A percentile compares a stretch with the other conserved stretches of the same genome.
Conservation (phyloP, 1,140 invertebrate species). For the Triops cancriformis region DNA sequence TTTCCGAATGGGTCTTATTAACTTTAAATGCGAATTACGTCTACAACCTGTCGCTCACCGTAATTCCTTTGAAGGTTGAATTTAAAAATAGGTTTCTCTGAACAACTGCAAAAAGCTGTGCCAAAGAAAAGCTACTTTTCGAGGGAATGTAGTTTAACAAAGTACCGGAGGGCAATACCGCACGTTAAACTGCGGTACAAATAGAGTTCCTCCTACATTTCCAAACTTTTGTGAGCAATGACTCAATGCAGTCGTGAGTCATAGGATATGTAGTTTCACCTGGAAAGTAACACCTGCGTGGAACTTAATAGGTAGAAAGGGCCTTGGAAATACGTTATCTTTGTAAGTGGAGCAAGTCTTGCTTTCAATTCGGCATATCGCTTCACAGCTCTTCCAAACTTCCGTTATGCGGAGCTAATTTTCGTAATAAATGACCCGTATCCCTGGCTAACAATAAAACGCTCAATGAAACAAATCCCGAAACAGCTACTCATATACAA, state of each 20-base stretch:
- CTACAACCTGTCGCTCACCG: too few species aligned
- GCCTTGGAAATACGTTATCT: background rate
- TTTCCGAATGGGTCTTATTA: background rate
- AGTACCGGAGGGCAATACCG: too few species aligned
- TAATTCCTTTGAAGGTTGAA: too few species aligned
- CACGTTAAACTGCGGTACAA: too few species aligned
- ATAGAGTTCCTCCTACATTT: background rate
- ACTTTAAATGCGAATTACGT: background rate
- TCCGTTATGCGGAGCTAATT: background rate
- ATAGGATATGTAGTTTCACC: background rate
- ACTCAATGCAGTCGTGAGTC: background rate
- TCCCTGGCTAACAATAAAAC: background rate
- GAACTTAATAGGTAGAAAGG: background rate
- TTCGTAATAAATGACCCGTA: background rate
- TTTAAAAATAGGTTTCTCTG: too few species aligned
- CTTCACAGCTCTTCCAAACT: background rate
- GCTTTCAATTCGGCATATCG: background rate
- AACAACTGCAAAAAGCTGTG: too few species aligned
- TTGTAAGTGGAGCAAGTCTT: background rate
- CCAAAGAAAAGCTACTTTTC: too few species aligned
- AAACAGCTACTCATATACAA: too few species aligned
- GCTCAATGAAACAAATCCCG: background rate
- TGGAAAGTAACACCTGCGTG: slow-evolving; percentile 4
- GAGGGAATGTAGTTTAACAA: too few species aligned
- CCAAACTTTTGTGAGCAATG: background rate